Evolutionary conservation across 2,888 invertebrate species (phyloP).

Genomic region (Polymixis flavicincta): DNA sequence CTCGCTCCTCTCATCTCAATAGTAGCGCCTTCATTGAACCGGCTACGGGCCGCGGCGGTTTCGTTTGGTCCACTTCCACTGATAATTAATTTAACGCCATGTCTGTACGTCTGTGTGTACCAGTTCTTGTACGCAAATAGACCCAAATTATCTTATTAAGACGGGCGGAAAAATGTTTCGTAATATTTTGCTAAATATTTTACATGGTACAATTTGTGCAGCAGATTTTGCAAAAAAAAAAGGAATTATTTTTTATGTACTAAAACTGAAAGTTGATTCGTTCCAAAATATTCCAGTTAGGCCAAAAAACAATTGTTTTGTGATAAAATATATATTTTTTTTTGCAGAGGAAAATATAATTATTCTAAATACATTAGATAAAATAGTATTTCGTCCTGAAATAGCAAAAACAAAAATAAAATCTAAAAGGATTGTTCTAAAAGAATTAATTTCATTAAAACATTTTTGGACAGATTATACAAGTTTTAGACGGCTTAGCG

Average conservation of each 20-base stretch:
- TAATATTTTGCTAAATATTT: conserved; percentile 12
- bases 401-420: background rate
- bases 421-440: background rate
- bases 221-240: background rate
- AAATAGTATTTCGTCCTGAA: too few species aligned
- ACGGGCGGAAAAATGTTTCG: background rate
- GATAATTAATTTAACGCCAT: conserved; percentile 79
- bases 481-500: conserved; percentile 47
- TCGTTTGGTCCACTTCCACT: conserved; percentile 71
- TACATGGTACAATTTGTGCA: too few species aligned
- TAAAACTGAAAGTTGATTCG: too few species aligned
- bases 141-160: conserved; percentile 48
- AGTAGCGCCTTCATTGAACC: conserved; percentile 16
- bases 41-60: conserved; percentile 61
- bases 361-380: too few species aligned
- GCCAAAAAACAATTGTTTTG: too few species aligned
- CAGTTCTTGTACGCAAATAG: conserved; percentile 45
- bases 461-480: conserved; percentile 31
- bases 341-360: too few species aligned
- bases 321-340: too few species aligned
- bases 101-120: conserved; percentile 60
- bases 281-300: too few species aligned
- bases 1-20: conserved; percentile 43
- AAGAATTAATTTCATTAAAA: conserved; percentile 33
- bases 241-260: background rate